These are phyloP conservation scores for Drosophila hydei DNA, from an alignment of 1,140 invertebrate genomes.

Conservation along the genomic window DNA sequence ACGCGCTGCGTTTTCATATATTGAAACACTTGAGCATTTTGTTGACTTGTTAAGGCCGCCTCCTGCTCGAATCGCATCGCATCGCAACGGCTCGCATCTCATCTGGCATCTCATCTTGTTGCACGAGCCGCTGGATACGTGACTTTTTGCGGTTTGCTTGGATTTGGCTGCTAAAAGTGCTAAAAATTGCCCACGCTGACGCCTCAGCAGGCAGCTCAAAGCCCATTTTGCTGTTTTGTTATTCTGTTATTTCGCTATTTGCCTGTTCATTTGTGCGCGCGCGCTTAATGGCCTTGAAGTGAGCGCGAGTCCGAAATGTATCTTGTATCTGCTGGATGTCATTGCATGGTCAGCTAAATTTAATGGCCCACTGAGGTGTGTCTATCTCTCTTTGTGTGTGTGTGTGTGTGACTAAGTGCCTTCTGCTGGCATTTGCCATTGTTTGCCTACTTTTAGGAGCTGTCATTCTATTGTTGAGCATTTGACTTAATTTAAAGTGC, in stretches of 20 bases:
- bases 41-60: constrained; percentile 62
- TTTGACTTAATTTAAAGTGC: constrained; percentile 74
- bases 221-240: constrained; percentile 45
- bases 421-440: constrained; percentile 35
- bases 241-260: constrained; percentile 55
- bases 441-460: constrained; percentile 69
- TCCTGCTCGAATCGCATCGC: constrained; percentile 21
- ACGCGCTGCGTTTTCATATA: constrained; percentile 62
- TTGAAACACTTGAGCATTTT: constrained; percentile 68
- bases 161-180: constrained; percentile 75
- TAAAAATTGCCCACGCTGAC: constrained; percentile 66
- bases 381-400: constrained; percentile 9
- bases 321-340: constrained; percentile 56
- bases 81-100: constrained; percentile 37
- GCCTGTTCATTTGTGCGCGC: constrained; percentile 28
- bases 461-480: constrained; percentile 43
- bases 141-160: constrained; percentile 79
- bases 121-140: constrained; percentile 60
- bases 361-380: constrained; percentile 56
- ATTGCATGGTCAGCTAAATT: constrained; percentile 55
- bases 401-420: constrained; percentile 21
- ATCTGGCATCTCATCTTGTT: constrained; percentile 48
- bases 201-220: not conserved
- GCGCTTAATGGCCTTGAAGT: constrained; percentile 72
- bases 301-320: constrained; percentile 54